phyloP scores from a whole-genome alignment of 2,113 vertebrate species.

The Canis aureus region DNA sequence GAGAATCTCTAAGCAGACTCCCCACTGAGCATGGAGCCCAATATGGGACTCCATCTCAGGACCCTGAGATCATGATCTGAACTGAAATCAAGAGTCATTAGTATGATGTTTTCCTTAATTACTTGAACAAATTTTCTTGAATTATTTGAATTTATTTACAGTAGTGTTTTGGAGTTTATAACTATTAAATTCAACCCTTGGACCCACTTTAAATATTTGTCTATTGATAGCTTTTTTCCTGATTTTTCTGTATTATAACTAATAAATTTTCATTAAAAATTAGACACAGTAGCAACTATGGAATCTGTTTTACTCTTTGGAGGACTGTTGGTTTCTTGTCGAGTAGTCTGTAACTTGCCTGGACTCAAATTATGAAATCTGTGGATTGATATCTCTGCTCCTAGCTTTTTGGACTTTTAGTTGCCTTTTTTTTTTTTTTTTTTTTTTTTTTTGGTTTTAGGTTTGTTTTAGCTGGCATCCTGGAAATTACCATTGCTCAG shows the following conservation, averaged over 20 bases:
- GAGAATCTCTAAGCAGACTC: background rate
- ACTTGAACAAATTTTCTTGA: background rate
- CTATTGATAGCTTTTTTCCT: background rate
- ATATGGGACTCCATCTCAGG: background rate
- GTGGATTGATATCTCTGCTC: background rate
- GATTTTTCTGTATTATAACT: background rate
- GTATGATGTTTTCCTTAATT: background rate
- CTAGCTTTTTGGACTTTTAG: background rate
- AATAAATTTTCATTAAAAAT: background rate
- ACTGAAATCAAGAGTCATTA: background rate
- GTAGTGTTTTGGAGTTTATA: background rate
- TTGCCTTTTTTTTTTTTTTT: background rate
- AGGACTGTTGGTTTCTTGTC: background rate
- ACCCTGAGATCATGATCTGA: background rate
- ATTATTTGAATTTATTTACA: background rate
- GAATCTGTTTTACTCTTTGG: background rate
- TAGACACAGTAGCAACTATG: background rate
- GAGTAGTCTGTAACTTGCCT: background rate
- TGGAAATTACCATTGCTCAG: background rate
- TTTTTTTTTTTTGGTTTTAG: background rate
- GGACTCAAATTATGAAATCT: background rate
- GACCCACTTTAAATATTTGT: background rate
- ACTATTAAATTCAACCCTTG: background rate
- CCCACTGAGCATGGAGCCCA: background rate
- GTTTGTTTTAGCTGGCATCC: background rate